Evolutionary conservation across 2,113 vertebrate genomes (phyloP).

Genomic region (Carollia perspicillata): DNA sequence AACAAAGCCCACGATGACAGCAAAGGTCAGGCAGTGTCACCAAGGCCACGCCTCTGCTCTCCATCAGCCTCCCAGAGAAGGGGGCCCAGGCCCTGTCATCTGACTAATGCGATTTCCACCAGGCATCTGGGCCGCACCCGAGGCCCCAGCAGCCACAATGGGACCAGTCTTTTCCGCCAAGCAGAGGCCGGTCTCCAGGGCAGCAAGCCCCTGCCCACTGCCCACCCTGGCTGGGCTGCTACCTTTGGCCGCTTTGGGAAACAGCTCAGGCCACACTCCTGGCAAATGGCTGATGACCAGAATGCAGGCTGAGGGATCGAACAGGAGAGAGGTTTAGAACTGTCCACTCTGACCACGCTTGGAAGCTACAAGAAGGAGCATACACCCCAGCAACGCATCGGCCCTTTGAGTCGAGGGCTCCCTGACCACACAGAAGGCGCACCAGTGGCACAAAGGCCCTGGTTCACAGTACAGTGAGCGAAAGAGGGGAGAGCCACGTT

Average conservation of each 20-base stretch:
- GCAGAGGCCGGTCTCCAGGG: constrained; percentile 64
- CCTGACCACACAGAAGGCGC: rapidly evolving
- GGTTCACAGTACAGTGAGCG: neutral
- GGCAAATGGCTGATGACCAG: neutral
- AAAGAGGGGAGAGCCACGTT: neutral
- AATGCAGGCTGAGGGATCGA: neutral
- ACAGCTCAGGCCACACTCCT: neutral
- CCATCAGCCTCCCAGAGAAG: constrained; percentile 78
- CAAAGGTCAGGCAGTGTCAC: constrained; percentile 78
- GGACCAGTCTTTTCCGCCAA: constrained; percentile 65
- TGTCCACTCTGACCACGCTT: neutral
- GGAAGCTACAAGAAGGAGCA: neutral
- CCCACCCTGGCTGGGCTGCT: neutral
- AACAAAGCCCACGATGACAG: constrained; percentile 81
- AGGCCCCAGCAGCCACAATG: constrained; percentile 71
- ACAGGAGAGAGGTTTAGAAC: neutral
- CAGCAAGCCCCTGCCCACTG: neutral
- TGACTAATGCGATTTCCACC: constrained; percentile 82
- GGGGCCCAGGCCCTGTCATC: constrained; percentile 77
- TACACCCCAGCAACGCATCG: neutral
- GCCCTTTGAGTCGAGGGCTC: neutral
- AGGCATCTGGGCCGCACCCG: constrained; percentile 78
- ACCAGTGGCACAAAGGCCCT: neutral
- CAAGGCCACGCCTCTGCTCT: constrained; percentile 78
- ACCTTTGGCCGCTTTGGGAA: neutral